Evolutionary conservation across 2,888 invertebrate species (phyloP).

Genomic region (Tuta absoluta): DNA sequence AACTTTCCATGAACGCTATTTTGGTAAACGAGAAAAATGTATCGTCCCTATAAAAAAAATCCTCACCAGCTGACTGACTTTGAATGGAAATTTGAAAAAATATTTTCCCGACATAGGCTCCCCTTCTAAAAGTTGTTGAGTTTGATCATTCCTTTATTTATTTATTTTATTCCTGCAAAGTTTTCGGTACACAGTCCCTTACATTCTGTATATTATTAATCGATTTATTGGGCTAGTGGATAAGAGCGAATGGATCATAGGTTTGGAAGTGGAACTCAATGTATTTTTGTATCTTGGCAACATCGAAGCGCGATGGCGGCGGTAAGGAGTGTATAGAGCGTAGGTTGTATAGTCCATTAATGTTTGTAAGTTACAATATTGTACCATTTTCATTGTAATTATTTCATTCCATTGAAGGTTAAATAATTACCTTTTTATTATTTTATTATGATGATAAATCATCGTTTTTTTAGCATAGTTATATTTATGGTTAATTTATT

Average conservation of each 20-base stretch:
- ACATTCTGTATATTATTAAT: not conserved
- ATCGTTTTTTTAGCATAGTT: no score
- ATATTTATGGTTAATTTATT: no score
- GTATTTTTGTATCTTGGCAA: conserved; percentile 26
- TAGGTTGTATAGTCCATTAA: conserved; percentile 11
- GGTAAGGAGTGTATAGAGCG: conserved; percentile 8
- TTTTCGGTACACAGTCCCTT: no score
- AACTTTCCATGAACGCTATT: no score
- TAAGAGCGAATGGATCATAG: not conserved
- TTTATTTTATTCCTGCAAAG: no score
- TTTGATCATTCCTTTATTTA: no score
- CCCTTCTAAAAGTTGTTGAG: no score
- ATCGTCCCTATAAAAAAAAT: no score
- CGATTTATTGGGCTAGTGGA: not conserved
- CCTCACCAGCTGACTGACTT: no score
- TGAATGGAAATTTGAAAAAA: no score
- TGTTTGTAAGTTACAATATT: not conserved
- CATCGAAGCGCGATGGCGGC: conserved; percentile 16
- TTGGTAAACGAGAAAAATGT: no score
- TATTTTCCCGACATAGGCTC: no score
- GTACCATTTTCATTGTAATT: conserved; percentile 22
- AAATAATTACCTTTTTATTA: not conserved
- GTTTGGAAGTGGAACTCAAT: conserved; percentile 21
- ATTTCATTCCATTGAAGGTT: conserved; percentile 22
- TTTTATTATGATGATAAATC: conserved; percentile 25